Base-by-base conservation (phyloP, 2,113 vertebrate species). In the Bujurquina vittata region DNA sequence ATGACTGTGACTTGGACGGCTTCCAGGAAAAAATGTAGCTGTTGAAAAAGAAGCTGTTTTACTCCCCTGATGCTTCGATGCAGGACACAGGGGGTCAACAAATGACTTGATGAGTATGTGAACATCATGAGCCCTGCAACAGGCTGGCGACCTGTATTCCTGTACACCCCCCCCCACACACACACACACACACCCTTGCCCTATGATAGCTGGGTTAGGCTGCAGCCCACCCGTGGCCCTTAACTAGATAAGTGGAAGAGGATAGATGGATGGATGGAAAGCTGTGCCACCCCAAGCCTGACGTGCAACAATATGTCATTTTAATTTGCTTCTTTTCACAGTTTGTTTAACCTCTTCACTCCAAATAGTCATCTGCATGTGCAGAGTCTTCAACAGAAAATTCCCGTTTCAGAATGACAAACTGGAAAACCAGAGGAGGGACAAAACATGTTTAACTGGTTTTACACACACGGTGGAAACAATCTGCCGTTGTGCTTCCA, bases 331-430 rank as follows among this genome's bases (percentile, higher is more conserved):
- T 43, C n/a, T 73, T 17, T 17, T 10, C 23, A 18, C 6, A 29
- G 31, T 29, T 61, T 26, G 11, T 75, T 58, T 18, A 61, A 33
- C 20, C 10, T 35, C 12, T 67, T 79, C 7, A 43, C 26, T 57
- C 52, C 20, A 56, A 12, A 61, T 22, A 81, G 81, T 80, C 9
- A 49, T 72, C 60, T 75, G 40, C 79, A 85, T 76, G 83, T 57
- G 77, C 59, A 75, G 15, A 33, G 81, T 63, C 72, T 84, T 35
- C 72, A 58, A 14, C 5, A 49, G 1, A 57, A 77, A 52, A 31
- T 89, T 88, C 76, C 63, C 22, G 72, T n/a, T n/a, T 87, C 49
- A 57, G 58, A 85, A 79, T 9, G 72, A 37, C 58, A 57, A 78
- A 69, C 37, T 75, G 37, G 56, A 77, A 59, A 46, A 60, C 46